Evolutionary conservation across 2,797 vertebrate genomes (phyloP), one percentile per base, ranked within the genome.

Genomic region (Lagocephalus sceleratus): DNA sequence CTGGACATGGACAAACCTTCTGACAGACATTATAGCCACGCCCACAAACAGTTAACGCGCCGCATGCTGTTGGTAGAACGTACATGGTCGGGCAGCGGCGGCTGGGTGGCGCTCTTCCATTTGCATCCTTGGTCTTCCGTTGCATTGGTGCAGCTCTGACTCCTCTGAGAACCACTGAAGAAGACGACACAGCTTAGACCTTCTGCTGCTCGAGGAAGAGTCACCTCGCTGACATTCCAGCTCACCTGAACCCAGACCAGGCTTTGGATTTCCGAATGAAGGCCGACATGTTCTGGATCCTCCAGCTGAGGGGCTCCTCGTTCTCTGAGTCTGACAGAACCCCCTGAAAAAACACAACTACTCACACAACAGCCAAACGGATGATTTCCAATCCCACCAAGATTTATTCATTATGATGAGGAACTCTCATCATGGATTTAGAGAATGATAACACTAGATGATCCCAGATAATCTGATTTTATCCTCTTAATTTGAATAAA

Each of bases 311-410:
- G 0, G 96, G 96, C 74, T 98, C 95, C 69, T 99, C 96, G 0
- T 98, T 99, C 87, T 99, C 96, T 0, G 95, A 97, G 78, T 99
- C 94, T 0, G 96, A 99, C 77, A 95, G 89, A 20, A 92, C 87
- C 3, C 91, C 93, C 73, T 91, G 87, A 51, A 11, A 5, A 21
- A 19, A 50, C 6, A 38, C 11, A 5, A 20, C 2, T 11, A 20
- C 7, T 6, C 14, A n/a, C 14, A 41, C 40, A 42, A 42, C n/a
- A 42, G 12, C 32, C 12, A 35, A 35, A 35, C 32, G 3, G 3
- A 7, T 29, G 6, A 14, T 35, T 12, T 14, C 8, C 12, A 35
- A 35, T 3, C 2, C 32, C 32, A 14, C 32, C 12, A 16, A 43
- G n/a, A 41, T 17, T 6, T 41, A n/a, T 16, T 40, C 8, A n/a